A percentile compares a stretch with the other conserved stretches of the same genome.
phyloP scores from a whole-genome alignment of 2,113 vertebrate genomes.

The Rhipidura dahli region DNA sequence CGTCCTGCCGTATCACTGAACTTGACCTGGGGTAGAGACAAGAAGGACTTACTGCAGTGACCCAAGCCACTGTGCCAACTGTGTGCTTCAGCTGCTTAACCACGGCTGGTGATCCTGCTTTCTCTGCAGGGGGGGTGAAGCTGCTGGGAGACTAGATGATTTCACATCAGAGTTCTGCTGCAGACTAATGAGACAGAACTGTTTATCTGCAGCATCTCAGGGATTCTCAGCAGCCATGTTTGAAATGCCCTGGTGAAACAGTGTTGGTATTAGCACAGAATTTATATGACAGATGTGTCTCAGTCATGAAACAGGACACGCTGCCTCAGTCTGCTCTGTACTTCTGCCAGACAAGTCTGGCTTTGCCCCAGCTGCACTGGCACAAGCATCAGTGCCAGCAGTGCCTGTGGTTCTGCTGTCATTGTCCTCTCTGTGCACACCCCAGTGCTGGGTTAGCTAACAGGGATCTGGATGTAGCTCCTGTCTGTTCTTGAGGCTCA shows the following conservation, averaged over 20 bases:
- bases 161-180: background rate
- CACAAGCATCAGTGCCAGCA: background rate
- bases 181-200: background rate
- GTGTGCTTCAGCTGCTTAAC: background rate
- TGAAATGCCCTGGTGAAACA: background rate
- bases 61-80: background rate
- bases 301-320: background rate
- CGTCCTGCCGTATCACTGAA: background rate
- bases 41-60: background rate
- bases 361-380: background rate
- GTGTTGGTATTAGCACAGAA: background rate
- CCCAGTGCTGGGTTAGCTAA: background rate
- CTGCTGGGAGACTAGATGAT: background rate
- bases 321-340: background rate
- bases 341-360: conserved; percentile 31
- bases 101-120: background rate
- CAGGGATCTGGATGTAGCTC: background rate
- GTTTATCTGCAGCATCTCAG: background rate
- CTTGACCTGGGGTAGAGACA: background rate
- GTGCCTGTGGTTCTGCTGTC: background rate
- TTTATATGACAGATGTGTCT: background rate
- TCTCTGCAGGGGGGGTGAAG: background rate
- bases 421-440: background rate
- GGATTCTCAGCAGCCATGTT: background rate
- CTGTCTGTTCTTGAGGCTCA: background rate